Base-by-base conservation (phyloP, 2,888 invertebrate species). In the Mellilla xanthometata region DNA sequence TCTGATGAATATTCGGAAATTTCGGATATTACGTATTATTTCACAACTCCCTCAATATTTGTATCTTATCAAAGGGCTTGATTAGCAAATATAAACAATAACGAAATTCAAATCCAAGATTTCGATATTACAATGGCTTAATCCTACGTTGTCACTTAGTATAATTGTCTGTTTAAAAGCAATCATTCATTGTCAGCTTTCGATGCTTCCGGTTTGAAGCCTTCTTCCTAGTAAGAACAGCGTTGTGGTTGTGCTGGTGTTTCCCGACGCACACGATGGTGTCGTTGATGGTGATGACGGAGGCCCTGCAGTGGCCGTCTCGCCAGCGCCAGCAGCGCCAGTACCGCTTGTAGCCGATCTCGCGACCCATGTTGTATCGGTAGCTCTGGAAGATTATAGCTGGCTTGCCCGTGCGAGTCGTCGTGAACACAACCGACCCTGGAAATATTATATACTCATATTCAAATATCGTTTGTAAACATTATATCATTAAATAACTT, bases 321-420 rank as follows among this genome's bases (percentile, higher is more conserved):
- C 55, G 12, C 55, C 55, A 56, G 7, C 48, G 39, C 41, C 48
- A 46, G 24, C 55, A 56, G 4, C 53, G 28, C 55, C 55, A 56
- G 2, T 28, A 22, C 4, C 39, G 39, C 23, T 47, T 54, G 5
- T 12, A 11, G 6, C 49, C 47, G 0, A 19, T 28, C 10, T 34
- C 30, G 12, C 43, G 44, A 24, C 34, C 36, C 9, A 54, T 31
- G 15, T 56, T 53, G 40, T 38, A 60, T 19, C 51, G 42, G 6
- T 44, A 39, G 26, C 34, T 30, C 4, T 44, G 39, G 2, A 49
- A 32, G 6, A 48, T 24, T 24, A 63, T 39, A 2, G 53, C 33
- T 3, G 60, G 60, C 15, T 44, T 60, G 1, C 63, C 63, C 11
- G 10, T 42, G n/a, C 45, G 44, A 4, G 60, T 44, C 9, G 40